Percentiles rank a stretch among this genome's conserved stretches.
phyloP scores from a whole-genome alignment of 2,797 vertebrate species.

The Alectoris magna region DNA sequence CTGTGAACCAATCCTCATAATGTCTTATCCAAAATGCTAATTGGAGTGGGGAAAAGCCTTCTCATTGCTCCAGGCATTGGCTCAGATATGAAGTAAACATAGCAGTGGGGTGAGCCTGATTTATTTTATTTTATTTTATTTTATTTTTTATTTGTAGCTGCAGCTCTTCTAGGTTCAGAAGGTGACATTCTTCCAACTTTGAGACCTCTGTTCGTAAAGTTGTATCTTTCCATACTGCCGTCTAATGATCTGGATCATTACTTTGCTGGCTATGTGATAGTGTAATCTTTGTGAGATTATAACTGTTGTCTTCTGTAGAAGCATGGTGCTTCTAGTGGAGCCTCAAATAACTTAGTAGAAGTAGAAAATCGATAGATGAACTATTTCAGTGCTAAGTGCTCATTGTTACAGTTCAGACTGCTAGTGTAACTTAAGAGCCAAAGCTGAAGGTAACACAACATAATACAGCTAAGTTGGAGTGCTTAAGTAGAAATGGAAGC shows the following conservation, averaged over 20 bases:
- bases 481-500: neutral
- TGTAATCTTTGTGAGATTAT: neutral
- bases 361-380: neutral
- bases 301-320: neutral
- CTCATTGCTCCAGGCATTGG: neutral
- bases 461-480: neutral
- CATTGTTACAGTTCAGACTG: neutral
- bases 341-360: neutral
- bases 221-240: neutral
- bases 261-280: neutral
- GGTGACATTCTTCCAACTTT: neutral
- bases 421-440: neutral
- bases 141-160: neutral
- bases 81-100: neutral
- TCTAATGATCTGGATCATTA: neutral
- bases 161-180: neutral
- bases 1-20: neutral
- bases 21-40: neutral
- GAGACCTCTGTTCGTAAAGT: neutral
- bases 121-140: neutral
- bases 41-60: accelerated
- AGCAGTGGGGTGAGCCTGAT: neutral
- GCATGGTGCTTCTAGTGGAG: neutral
- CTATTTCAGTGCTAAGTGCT: neutral
- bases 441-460: neutral